Conservation (phyloP, 2,888 invertebrate species). For the Drosophila niveifrons region DNA sequence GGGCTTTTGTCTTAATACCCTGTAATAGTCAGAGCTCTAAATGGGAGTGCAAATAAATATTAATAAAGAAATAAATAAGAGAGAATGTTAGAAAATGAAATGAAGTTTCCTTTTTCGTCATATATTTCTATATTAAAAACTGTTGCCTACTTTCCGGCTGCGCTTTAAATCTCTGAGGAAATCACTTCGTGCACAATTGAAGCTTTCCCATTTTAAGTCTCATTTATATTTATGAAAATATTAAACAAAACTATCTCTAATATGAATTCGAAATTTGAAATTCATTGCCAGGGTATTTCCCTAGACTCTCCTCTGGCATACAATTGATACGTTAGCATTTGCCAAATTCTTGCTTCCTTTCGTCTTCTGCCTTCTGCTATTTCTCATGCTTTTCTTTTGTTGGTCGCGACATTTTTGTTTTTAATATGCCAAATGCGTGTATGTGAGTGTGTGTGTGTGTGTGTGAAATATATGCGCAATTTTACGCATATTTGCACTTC, state of each 20-base stretch:
- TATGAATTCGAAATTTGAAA: not conserved
- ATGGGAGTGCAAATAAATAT: not conserved
- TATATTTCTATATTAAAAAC: not conserved
- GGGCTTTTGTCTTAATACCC: conserved; percentile 26
- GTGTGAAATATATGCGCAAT: conserved; percentile 53
- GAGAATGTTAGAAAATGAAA: not conserved
- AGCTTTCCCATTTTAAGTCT: not conserved
- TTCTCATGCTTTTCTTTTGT: conserved; percentile 6
- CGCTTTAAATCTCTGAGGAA: not conserved
- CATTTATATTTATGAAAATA: not conserved
- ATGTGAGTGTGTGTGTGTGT: conserved; percentile 23
- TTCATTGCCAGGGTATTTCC: not conserved
- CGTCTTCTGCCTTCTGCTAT: not conserved
- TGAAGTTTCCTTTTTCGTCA: not conserved
- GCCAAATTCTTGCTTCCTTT: not conserved
- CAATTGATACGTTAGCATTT: not conserved
- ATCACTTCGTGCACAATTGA: not conserved
- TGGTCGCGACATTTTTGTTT: conserved; percentile 47
- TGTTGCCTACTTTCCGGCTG: not conserved
- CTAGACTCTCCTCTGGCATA: no score
- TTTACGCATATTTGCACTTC: conserved; percentile 76
- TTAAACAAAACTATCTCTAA: not conserved
- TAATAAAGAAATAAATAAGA: not conserved
- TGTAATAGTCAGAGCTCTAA: not conserved
- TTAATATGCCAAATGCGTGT: conserved; percentile 52